Evolutionary conservation across 2,797 vertebrate genomes (phyloP).

Genomic region (Paratrypauchen microcephalus): DNA sequence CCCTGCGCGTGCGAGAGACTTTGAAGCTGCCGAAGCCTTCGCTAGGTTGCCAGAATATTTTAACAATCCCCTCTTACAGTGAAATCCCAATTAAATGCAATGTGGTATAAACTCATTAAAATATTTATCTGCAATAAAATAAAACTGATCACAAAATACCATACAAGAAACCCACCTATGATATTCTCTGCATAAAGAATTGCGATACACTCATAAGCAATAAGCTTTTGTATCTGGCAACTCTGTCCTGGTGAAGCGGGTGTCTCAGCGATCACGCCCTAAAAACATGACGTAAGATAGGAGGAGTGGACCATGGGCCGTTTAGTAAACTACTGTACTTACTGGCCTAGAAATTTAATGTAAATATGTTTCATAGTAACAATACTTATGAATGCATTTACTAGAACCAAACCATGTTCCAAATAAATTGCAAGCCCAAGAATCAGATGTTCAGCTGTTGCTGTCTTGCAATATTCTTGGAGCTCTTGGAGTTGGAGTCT

Average conservation of each 20-base stretch:
- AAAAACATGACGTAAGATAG: constrained; percentile 51
- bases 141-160: background rate
- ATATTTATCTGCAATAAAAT: background rate
- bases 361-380: background rate
- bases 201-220: background rate
- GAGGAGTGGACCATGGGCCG: constrained; percentile 18
- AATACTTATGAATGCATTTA: background rate
- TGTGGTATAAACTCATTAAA: background rate
- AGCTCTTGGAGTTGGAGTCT: no score
- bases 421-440: background rate
- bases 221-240: constrained; percentile 56
- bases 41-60: constrained; percentile 54
- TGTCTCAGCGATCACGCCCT: constrained; percentile 54
- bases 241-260: constrained; percentile 18
- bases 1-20: constrained; percentile 34
- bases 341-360: constrained; percentile 28
- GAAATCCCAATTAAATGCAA: background rate
- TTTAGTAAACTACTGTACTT: background rate
- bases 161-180: background rate
- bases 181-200: background rate
- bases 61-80: constrained; percentile 28
- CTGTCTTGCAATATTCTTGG: background rate
- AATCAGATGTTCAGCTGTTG: background rate
- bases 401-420: background rate
- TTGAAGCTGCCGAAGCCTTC: constrained; percentile 47